Evolutionary conservation across 2,888 invertebrate genomes (phyloP), one percentile per base, ranked within the genome.

Genomic region (Limnephilus marmoratus): DNA sequence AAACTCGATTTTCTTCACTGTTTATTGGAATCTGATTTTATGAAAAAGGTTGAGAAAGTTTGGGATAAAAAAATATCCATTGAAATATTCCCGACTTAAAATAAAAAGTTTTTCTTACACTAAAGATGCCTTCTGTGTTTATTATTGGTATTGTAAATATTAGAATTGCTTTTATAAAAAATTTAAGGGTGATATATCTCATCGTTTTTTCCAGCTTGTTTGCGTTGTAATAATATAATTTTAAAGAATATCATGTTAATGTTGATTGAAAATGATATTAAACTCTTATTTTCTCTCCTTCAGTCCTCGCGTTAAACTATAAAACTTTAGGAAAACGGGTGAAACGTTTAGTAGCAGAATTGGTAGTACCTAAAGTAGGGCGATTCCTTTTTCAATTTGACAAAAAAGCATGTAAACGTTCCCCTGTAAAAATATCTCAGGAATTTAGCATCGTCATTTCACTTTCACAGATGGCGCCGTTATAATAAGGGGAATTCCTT

Each of bases 381-480:
- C n/a, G 68, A 68, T n/a, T 68, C 24, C 68, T 68, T 68, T 68
- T 68, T 68, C 68, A 68, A 68, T 68, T 68, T 83, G 18, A 34
- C 24, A 83, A 83, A 83, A 83, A 83, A 24, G 37, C 31, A 87
- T 53, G 45, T 80, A 41, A 80, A 80, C 80, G 88, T 80, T 41
- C 41, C 80, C 80, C 41, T 80, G 88, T 80, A 89, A 89, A 86
- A 89, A 89, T 89, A 89, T 80, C 37, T 34, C 68, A 37, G 88
- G 80, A 89, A 81, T 89, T 89, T 89, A 89, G 88, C 88, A 80
- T 89, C 41, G 88, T 89, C 88, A 89, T 89, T 89, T 89, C 34
- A 31, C 81, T 89, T 80, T 89, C 88, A 89, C 88, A 89, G 88
- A 89, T 89, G 88, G 88, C 88, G 68, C 88, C 88, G 88, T 89